phyloP scores from a whole-genome alignment of 2,797 vertebrate species.

The Trachops cirrhosus region DNA sequence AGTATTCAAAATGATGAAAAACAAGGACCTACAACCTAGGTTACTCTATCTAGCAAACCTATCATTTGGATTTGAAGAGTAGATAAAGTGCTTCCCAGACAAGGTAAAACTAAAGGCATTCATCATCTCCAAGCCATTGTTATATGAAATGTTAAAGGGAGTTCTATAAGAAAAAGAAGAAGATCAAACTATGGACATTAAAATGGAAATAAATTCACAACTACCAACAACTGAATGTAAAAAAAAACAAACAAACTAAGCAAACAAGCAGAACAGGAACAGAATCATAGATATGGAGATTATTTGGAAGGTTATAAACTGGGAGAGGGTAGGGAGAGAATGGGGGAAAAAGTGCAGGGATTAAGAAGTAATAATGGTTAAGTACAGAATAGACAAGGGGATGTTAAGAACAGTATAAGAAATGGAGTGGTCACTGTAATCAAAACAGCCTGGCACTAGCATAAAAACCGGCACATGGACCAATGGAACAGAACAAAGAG shows the following conservation, averaged over 20 bases:
- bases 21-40: not conserved
- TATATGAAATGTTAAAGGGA: not conserved
- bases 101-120: not conserved
- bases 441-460: no score
- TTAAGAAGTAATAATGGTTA: not conserved
- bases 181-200: not conserved
- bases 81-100: not conserved
- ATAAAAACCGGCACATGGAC: no score
- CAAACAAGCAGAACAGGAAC: not conserved
- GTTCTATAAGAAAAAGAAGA: not conserved
- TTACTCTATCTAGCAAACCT: not conserved
- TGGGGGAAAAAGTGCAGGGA: not conserved
- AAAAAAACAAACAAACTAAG: not conserved
- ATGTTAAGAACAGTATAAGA: not conserved
- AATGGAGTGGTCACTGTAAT: not conserved
- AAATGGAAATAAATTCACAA: not conserved
- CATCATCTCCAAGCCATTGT: not conserved
- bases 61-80: not conserved
- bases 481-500: no score
- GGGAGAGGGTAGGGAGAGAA: not conserved
- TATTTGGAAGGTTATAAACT: not conserved
- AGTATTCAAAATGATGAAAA: not conserved
- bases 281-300: not conserved
- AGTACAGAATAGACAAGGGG: not conserved
- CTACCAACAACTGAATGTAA: not conserved